Evolutionary conservation across 2,888 invertebrate species (phyloP), one percentile per base, ranked within the genome.

Genomic region (Hypercompe scribonia): DNA sequence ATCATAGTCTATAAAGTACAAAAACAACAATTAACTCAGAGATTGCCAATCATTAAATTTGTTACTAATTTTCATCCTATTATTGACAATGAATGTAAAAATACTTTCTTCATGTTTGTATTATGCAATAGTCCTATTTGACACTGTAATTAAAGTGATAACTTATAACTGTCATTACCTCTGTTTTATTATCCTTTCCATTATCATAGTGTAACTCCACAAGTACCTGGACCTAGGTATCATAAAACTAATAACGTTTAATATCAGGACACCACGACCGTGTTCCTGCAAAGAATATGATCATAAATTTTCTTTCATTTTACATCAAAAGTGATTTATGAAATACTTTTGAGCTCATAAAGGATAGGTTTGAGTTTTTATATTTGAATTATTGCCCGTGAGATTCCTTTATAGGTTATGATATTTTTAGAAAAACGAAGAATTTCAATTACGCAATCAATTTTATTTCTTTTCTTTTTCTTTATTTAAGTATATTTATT

Each of bases 341-440:
- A 79, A 84, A 83, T 84, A 83, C 77, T 83, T 82, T 83, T 81
- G 61, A 84, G 81, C 81, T 81, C 78, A 83, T 84, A 83, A 84
- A 82, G 83, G 78, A 83, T 84, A 76, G 77, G 75, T 73, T 73
- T 66, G 75, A 74, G 72, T 83, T 83, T 84, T 84, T 77, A 76
- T 77, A 77, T 81, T 76, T 81, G 81, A 84, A 72, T 82, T 84
- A 84, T 83, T 84, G 68, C 83, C 71, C 46, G 39, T 39, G 65
- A 78, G 73, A 76, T 76, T 67, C 67, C 42, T 61, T 77, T 82
- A 80, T 70, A 73, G 75, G 39, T 71, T 73, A 77, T 73, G 73
- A 74, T 76, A 81, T 84, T 84, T 74, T 65, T 61, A 31, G 2
- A 74, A 34, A 65, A n/a, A 54, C 65, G 28, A 34, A 46, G 46